A percentile compares a stretch with the other conserved stretches of the same genome.
Evolutionary conservation across 2,888 invertebrate genomes (phyloP).

Genomic region (Drosophila planitibia): DNA sequence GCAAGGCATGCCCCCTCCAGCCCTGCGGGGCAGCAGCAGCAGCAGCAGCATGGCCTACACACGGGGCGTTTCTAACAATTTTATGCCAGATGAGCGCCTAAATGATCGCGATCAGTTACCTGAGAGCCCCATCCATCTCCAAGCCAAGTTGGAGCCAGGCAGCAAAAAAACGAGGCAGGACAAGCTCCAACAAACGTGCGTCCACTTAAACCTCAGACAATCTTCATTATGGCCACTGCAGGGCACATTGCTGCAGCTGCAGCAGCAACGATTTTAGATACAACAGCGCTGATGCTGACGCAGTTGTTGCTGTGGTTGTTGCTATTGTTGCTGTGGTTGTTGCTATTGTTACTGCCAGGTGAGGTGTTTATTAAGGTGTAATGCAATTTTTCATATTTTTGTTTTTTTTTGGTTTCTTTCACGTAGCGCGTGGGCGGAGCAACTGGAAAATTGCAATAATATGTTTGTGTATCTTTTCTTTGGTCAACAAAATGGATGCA

Average conservation of each 20-base stretch:
- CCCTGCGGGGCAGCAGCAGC: conserved; percentile 15
- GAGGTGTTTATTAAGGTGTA: conserved; percentile 82
- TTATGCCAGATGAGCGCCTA: conserved; percentile 82
- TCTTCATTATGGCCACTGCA: conserved; percentile 82
- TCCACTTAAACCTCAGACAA: conserved; percentile 81
- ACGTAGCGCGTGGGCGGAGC: conserved; percentile 74
- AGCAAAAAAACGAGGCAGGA: conserved; percentile 6
- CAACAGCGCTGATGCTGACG: conserved; percentile 32
- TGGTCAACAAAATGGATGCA: conserved; percentile 76
- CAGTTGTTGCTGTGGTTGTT: conserved; percentile 17
- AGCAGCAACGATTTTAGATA: conserved; percentile 60
- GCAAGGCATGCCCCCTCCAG: background rate
- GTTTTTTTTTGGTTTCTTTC: conserved; percentile 35
- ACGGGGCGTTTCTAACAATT: conserved; percentile 84
- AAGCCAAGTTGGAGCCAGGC: conserved; percentile 11
- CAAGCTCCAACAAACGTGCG: conserved; percentile 65
- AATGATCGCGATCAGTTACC: conserved; percentile 77
- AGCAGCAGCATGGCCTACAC: conserved; percentile 47
- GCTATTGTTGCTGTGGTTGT: conserved; percentile 18
- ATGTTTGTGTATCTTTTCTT: conserved; percentile 73
- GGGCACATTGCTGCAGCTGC: conserved; percentile 59
- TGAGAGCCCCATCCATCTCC: conserved; percentile 51
- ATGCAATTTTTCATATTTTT: conserved; percentile 73
- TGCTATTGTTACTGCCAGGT: conserved; percentile 55
- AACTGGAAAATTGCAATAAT: conserved; percentile 82